phyloP scores from a whole-genome alignment of 2,113 vertebrate genomes.

The Hydropotes inermis region DNA sequence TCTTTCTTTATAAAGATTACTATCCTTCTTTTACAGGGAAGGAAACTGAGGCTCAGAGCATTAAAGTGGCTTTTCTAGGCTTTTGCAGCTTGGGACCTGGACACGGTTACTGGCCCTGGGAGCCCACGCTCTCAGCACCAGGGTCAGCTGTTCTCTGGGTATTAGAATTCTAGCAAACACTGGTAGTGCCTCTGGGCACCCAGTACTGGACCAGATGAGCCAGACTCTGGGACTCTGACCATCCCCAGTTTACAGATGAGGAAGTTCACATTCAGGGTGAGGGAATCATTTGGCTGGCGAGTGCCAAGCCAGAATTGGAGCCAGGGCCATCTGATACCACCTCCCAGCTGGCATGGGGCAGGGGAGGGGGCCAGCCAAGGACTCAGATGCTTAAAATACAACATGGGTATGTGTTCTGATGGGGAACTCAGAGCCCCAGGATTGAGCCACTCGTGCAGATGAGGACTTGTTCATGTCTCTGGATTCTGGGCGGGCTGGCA shows the following conservation, averaged over 20 bases:
- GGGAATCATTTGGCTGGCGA: neutral
- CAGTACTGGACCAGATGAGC: neutral
- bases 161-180: rapidly evolving
- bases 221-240: neutral
- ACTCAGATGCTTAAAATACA: slow-evolving; percentile 63
- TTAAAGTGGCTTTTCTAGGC: neutral
- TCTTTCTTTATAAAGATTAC: neutral
- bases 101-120: neutral
- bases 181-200: too few relatives aligned
- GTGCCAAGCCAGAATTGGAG: neutral
- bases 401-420: neutral
- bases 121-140: neutral
- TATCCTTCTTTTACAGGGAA: neutral
- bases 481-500: rapidly evolving
- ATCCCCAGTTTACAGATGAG: neutral
- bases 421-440: neutral
- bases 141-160: neutral
- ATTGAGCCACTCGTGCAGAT: rapidly evolving
- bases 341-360: slow-evolving; percentile 8
- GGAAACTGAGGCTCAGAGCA: neutral
- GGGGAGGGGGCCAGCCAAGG: neutral
- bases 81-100: neutral
- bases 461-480: rapidly evolving
- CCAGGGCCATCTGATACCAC: slow-evolving; percentile 29
- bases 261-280: neutral